Evolutionary conservation across 1,140 invertebrate genomes (phyloP), one percentile per base, ranked within the genome.

Genomic region (Drosophila nigrodunni): DNA sequence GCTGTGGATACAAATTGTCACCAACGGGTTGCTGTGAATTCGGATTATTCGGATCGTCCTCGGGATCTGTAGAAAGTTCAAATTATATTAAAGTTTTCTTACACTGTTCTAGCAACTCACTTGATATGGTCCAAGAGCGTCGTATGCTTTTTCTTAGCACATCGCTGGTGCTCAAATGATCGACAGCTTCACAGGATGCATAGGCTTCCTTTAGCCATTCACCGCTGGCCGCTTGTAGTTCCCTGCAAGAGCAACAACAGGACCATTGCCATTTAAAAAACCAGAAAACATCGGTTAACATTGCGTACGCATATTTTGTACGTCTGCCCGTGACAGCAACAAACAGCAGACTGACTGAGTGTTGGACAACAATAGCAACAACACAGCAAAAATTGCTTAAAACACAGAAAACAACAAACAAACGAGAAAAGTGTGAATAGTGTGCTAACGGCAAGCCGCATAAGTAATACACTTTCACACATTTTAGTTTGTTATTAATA

Each of bases 201-300:
- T 94, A 95, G 25, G 85, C 81, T 76, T 95, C 95, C 91, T 95
- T 95, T 92, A 95, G 95, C 95, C 95, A 96, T 82, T 96, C 95
- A 52, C 95, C 95, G 66, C 95, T 94, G 30, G 95, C 94, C 10
- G 94, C 94, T 91, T 95, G 95, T 74, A 96, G 93, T 92, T 96
- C 95, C 93, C 96, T 96, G 93, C 76, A 94, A 94, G 78, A 91
- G 77, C 85, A 91, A 80, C 87, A 92, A 86, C 78, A 85, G 43
- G 46, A 72, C 68, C 69, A 88, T 70, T 88, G 71, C 80, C 85
- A 88, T 64, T 88, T 88, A 52, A 89, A 52, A 67, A 85, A 88
- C 80, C 85, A 88, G 46, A 89, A 80, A 49, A 87, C 70, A 61
- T 87, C 85, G 39, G 61, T 59, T 43, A 87, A 80, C 83, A 87